These are phyloP conservation scores for Psylliodes chrysocephalus DNA, from an alignment of 2,888 invertebrate genomes.

Conservation along the genomic window DNA sequence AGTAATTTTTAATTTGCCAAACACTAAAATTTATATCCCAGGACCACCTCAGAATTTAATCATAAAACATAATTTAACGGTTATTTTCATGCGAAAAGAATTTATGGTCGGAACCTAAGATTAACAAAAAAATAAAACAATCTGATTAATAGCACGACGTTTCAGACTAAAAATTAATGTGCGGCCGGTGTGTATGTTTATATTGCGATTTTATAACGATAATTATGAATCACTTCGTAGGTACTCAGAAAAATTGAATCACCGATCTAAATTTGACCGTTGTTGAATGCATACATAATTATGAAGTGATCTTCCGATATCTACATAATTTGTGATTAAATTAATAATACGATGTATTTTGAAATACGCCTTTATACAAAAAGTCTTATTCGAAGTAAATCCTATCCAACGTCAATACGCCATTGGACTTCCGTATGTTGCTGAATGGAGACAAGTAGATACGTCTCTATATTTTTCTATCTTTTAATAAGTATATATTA, in stretches of 20 bases:
- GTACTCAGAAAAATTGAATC: conserved; percentile 29
- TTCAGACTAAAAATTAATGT: conserved; percentile 22
- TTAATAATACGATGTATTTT: too few relatives aligned
- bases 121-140: neutral
- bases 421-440: too few relatives aligned
- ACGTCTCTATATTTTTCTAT: too few relatives aligned
- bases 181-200: conserved; percentile 10
- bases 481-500: too few relatives aligned
- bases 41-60: neutral
- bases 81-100: conserved; percentile 2
- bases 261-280: conserved; percentile 38
- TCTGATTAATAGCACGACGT: conserved; percentile 9
- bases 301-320: too few relatives aligned
- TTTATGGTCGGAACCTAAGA: conserved; percentile 3
- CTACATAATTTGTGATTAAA: too few relatives aligned
- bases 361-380: too few relatives aligned
- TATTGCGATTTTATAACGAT: conserved; percentile 28
- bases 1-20: neutral
- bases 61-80: neutral
- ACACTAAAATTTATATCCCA: neutral
- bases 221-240: conserved; percentile 26
- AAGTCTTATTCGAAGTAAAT: too few relatives aligned
- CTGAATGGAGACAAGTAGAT: too few relatives aligned
- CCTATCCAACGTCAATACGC: too few relatives aligned
- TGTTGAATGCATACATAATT: neutral